Conservation (phyloP, 2,113 vertebrate species). For the Tursiops truncatus region DNA sequence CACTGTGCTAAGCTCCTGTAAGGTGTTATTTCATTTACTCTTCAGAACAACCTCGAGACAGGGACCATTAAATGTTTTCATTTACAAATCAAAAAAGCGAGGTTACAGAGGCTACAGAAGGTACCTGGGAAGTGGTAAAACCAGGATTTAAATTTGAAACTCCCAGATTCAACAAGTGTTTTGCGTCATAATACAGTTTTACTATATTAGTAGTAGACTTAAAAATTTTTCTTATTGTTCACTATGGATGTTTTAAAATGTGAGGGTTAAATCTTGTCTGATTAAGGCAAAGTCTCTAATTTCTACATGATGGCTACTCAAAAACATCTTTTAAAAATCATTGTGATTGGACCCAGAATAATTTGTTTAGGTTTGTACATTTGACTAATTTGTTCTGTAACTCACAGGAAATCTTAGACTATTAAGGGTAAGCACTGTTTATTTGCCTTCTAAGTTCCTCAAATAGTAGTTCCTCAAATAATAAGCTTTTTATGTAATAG, state of each 20-base stretch:
- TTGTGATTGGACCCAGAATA: neutral
- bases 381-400: neutral
- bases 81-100: neutral
- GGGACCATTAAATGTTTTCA: neutral
- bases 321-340: conserved; percentile 24
- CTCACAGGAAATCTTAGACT: neutral
- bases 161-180: neutral
- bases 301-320: neutral
- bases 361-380: neutral
- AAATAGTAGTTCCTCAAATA: neutral
- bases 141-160: neutral
- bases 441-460: neutral
- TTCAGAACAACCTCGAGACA: neutral
- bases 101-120: neutral
- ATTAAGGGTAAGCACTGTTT: neutral
- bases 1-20: neutral
- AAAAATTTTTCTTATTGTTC: neutral
- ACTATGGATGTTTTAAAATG: conserved; percentile 11
- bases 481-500: neutral
- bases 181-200: neutral
- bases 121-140: conserved; percentile 9
- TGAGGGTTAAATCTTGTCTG: neutral
- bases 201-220: neutral
- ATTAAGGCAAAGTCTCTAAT: neutral
- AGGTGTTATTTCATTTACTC: neutral